Percentiles rank a stretch among this genome's conserved stretches.
phyloP scores from a whole-genome alignment of 2,888 invertebrate species.

The Andrena bicolor region DNA sequence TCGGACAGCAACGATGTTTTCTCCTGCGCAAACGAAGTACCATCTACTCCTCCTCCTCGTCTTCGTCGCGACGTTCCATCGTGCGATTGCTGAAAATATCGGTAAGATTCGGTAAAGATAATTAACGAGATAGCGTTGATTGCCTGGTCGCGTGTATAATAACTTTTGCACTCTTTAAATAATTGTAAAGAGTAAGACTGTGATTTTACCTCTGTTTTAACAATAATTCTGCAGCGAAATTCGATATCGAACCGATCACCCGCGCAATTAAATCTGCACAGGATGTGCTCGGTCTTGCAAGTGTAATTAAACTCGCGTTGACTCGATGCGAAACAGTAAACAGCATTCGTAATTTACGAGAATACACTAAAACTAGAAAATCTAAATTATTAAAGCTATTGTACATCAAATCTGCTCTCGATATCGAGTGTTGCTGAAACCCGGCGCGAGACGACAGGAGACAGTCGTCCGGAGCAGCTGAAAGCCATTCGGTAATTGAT shows the following conservation, averaged over 20 bases:
- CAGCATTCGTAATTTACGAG: not conserved
- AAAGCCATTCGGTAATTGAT: constrained; percentile 18
- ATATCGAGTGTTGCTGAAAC: not conserved
- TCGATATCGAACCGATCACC: not conserved
- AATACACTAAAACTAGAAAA: not conserved
- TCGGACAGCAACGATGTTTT: not conserved
- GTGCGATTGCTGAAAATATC: not conserved
- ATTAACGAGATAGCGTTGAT: too few relatives aligned
- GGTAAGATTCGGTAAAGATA: constrained; percentile 20
- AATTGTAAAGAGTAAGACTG: not conserved
- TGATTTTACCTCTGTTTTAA: not conserved
- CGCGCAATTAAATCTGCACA: not conserved
- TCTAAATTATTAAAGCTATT: too few relatives aligned
- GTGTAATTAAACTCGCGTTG: constrained; percentile 18
- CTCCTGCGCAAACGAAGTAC: not conserved
- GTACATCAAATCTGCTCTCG: too few relatives aligned
- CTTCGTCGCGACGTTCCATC: not conserved
- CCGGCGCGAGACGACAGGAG: not conserved
- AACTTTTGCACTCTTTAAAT: not conserved
- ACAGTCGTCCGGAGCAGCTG: not conserved
- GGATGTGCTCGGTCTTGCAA: constrained; percentile 14
- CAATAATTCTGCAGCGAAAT: not conserved
- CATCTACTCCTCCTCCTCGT: not conserved
- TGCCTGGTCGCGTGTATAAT: not conserved
- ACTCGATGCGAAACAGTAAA: constrained; percentile 5